Conservation (phyloP, 2,888 invertebrate genomes). For the Zonitis immaculata region DNA sequence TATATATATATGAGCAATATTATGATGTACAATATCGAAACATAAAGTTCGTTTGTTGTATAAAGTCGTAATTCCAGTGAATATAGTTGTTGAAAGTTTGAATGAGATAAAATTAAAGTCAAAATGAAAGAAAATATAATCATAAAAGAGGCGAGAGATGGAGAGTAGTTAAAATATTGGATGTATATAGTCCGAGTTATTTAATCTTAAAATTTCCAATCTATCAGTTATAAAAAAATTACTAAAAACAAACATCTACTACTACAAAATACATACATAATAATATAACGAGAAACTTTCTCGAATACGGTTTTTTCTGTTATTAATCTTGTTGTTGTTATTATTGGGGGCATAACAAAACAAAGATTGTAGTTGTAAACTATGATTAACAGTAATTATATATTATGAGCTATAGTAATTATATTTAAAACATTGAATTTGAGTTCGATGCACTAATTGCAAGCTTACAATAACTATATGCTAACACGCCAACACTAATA, state of each 20-base stretch:
- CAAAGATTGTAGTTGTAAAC: neutral
- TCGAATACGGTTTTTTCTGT: neutral
- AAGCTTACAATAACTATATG: neutral
- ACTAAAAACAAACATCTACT: neutral
- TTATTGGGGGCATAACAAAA: neutral
- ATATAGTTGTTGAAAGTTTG: conserved; percentile 29
- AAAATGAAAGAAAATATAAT: neutral
- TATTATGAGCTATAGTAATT: neutral
- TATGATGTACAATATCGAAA: conserved; percentile 12
- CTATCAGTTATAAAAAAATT: neutral
- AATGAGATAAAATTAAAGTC: conserved; percentile 28
- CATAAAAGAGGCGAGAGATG: too few species aligned
- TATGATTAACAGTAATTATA: neutral
- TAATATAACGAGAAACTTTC: neutral
- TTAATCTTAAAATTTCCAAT: conserved; percentile 7
- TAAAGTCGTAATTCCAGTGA: conserved; percentile 22
- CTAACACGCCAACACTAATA: neutral
- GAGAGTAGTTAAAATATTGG: conserved; percentile 6
- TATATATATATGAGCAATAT: neutral
- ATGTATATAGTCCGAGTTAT: neutral
- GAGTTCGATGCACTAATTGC: neutral
- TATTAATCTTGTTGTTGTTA: neutral
- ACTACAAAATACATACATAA: too few species aligned
- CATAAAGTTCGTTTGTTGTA: conserved; percentile 18
- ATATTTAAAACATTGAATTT: neutral